Percentiles rank a stretch among this genome's conserved stretches.
phyloP scores from a whole-genome alignment of 2,113 vertebrate species.

The Syrmaticus mikado region DNA sequence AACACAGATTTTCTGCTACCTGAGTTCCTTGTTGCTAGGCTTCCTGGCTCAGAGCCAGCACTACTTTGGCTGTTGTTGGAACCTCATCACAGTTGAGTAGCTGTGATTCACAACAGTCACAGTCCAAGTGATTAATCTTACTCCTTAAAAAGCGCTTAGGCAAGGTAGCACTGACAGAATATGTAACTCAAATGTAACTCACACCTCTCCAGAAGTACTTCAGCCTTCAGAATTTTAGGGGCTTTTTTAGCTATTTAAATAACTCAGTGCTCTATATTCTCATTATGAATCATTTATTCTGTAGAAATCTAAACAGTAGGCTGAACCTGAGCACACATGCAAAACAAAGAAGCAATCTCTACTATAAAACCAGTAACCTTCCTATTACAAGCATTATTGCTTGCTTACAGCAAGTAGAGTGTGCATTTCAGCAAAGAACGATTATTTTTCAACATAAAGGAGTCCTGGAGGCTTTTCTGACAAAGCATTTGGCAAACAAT shows the following conservation, averaged over 20 bases:
- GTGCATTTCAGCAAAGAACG: slow-evolving; percentile 23
- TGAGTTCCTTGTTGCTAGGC: background rate
- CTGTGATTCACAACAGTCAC: background rate
- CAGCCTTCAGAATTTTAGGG: slow-evolving; percentile 28
- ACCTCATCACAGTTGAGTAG: background rate
- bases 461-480: slow-evolving; percentile 56
- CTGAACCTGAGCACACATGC: background rate
- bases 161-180: background rate
- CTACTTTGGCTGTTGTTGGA: slow-evolving; percentile 13
- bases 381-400: background rate
- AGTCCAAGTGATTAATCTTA: background rate
- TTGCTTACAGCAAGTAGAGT: background rate
- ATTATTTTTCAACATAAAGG: slow-evolving; percentile 50
- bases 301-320: background rate
- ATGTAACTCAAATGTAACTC: background rate
- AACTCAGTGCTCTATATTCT: background rate
- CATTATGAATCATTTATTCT: background rate
- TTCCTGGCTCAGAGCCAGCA: background rate
- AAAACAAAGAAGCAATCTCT: background rate
- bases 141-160: background rate
- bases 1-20: background rate
- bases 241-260: background rate
- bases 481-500: slow-evolving; percentile 60
- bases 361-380: background rate
- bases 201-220: background rate